Evolutionary conservation across 1,140 invertebrate genomes (phyloP).

Genomic region (Cyclina sinensis): DNA sequence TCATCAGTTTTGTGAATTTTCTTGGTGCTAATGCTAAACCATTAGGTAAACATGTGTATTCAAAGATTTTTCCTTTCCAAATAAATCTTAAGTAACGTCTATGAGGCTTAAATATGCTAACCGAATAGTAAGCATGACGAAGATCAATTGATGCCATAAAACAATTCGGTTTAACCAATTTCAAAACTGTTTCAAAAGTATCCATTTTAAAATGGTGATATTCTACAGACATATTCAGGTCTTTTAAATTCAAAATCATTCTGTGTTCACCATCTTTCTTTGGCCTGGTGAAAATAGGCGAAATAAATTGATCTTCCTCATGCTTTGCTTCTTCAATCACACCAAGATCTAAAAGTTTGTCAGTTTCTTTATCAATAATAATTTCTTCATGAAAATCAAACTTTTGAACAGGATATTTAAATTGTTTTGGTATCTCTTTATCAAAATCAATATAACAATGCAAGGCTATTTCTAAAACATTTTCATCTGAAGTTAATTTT

Average conservation of each 20-base stretch:
- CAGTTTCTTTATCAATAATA: conserved; percentile 27
- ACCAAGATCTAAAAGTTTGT: conserved; percentile 32
- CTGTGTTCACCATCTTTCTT: conserved; percentile 48
- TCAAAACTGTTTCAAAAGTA: conserved; percentile 42
- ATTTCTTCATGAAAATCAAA: conserved; percentile 28
- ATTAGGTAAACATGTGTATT: conserved; percentile 63
- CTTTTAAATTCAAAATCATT: too few relatives aligned
- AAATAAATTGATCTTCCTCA: conserved; percentile 31
- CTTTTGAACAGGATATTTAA: background rate
- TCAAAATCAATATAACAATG: conserved; percentile 53
- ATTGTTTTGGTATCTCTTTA: background rate
- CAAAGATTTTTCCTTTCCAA: conserved; percentile 45
- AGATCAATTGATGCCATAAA: too few relatives aligned
- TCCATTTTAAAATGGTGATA: too few relatives aligned
- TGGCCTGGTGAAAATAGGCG: conserved; percentile 17
- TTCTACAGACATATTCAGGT: too few relatives aligned
- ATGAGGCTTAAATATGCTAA: conserved; percentile 20
- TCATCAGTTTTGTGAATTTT: conserved; percentile 64
- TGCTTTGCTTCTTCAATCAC: conserved; percentile 25
- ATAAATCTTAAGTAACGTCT: conserved; percentile 50
- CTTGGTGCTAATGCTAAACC: conserved; percentile 27
- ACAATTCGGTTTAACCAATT: background rate
- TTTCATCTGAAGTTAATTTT: background rate
- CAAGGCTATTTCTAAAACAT: conserved; percentile 55
- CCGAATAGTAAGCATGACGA: conserved; percentile 59